phyloP scores from a whole-genome alignment of 2,888 invertebrate species.

The Priocnemis perturbator region DNA sequence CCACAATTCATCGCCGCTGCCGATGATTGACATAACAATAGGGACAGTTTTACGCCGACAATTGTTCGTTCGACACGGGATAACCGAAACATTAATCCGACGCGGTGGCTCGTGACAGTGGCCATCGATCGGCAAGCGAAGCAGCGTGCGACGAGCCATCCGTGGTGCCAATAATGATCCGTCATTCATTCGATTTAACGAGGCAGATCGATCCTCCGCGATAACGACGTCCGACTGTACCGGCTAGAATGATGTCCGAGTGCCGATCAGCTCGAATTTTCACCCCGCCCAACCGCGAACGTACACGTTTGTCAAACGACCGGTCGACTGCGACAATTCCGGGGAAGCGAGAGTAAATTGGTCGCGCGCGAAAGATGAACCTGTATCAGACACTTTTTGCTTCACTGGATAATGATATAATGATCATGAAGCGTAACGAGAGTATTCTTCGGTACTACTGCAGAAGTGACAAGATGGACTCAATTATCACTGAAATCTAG shows the following conservation, averaged over 20 bases:
- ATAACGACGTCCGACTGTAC: slow-evolving; percentile 16
- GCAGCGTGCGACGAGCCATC: slow-evolving; percentile 39
- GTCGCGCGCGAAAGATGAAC: slow-evolving; percentile 1
- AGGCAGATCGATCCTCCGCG: slow-evolving; percentile 39
- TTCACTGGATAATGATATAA: too few species aligned
- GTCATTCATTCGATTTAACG: slow-evolving; percentile 48
- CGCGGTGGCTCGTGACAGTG: slow-evolving; percentile 69
- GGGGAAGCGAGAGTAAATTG: not conserved
- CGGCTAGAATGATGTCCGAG: too few species aligned
- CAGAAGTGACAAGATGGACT: too few species aligned
- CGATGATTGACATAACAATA: too few species aligned
- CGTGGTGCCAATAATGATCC: slow-evolving; percentile 47
- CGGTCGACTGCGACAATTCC: too few species aligned
- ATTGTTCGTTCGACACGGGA: slow-evolving; percentile 65
- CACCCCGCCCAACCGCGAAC: too few species aligned
- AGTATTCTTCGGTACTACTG: too few species aligned
- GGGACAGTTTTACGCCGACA: slow-evolving; percentile 44
- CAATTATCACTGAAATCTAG: too few species aligned
- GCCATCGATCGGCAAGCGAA: slow-evolving; percentile 64
- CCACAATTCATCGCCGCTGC: not conserved
- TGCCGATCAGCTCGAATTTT: too few species aligned
- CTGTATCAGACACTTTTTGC: too few species aligned
- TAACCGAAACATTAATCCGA: slow-evolving; percentile 70
- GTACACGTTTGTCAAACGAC: too few species aligned
- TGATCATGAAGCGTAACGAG: too few species aligned